These are phyloP conservation scores for Pseudoatta argentina DNA, from an alignment of 1,140 invertebrate species.

Conservation along the genomic window DNA sequence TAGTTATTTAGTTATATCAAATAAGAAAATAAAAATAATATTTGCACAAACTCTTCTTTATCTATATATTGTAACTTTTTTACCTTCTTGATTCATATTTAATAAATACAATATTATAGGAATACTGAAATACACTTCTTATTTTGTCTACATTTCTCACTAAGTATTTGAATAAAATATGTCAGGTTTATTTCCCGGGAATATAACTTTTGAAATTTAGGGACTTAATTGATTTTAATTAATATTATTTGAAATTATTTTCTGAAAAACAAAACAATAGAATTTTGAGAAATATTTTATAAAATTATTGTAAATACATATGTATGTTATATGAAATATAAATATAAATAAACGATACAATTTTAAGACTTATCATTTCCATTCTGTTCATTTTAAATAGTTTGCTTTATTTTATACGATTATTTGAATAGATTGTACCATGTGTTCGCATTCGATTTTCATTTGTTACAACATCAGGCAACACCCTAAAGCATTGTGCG, in stretches of 20 bases:
- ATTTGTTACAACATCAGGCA: slow-evolving; percentile 35
- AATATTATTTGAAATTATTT: neutral
- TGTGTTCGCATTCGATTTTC: slow-evolving; percentile 19
- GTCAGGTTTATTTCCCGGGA: no score
- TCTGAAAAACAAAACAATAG: neutral
- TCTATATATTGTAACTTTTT: neutral
- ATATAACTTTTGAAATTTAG: no score
- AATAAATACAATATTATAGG: neutral
- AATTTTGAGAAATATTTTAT: neutral
- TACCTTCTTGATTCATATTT: neutral
- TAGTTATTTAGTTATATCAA: neutral
- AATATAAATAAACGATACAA: neutral
- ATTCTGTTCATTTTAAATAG: neutral
- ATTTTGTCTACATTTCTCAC: neutral
- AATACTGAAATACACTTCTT: neutral
- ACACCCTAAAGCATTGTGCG: slow-evolving; percentile 44
- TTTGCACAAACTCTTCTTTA: neutral
- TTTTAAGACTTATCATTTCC: neutral
- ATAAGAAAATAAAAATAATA: neutral
- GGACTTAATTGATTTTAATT: no score
- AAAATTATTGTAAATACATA: neutral
- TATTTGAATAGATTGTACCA: slow-evolving; percentile 2
- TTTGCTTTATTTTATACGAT: slow-evolving; percentile 5
- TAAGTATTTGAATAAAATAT: no score
- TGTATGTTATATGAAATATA: neutral